These are phyloP conservation scores for Aurelia aurita DNA, from an alignment of 30 jellyfish, hydroid and myxozoan species.

Conservation along the genomic window DNA sequence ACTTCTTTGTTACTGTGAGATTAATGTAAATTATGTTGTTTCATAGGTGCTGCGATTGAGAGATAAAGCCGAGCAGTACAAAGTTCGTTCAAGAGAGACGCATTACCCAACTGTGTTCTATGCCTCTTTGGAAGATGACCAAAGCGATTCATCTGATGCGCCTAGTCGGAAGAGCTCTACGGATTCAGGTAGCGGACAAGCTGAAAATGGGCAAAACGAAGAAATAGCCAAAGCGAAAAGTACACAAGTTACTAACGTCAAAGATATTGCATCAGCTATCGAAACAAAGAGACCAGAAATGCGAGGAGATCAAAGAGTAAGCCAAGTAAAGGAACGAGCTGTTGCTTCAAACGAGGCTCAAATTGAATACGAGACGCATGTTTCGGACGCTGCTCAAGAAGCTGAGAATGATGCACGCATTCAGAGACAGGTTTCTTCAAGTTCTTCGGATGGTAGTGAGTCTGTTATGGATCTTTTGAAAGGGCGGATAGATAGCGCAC, in stretches of 20 bases:
- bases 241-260: background rate
- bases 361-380: slow-evolving; percentile 4
- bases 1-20: too few species aligned
- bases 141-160: slow-evolving; percentile 19
- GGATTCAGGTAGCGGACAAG: background rate
- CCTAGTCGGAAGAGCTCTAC: background rate
- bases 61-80: slow-evolving; percentile 64
- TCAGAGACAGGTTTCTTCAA: slow-evolving; percentile 8
- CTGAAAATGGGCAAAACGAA: background rate
- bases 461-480: slow-evolving; percentile 32
- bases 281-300: background rate
- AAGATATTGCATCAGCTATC: background rate
- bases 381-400: background rate
- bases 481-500: slow-evolving; percentile 66
- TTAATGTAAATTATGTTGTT: background rate
- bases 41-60: slow-evolving; percentile 66
- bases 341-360: background rate
- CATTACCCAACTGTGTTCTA: slow-evolving; percentile 73
- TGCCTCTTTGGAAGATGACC: slow-evolving; percentile 62
- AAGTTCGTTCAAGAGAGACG: slow-evolving; percentile 64
- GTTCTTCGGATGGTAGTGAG: slow-evolving; percentile 37
- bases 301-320: background rate
- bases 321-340: background rate
- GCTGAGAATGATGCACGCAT: slow-evolving; percentile 7
- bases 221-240: background rate